A percentile compares a stretch with the other conserved stretches of the same genome.
phyloP scores from a whole-genome alignment of 2,888 invertebrate species.

The Acanthacorydalis orientalis region DNA sequence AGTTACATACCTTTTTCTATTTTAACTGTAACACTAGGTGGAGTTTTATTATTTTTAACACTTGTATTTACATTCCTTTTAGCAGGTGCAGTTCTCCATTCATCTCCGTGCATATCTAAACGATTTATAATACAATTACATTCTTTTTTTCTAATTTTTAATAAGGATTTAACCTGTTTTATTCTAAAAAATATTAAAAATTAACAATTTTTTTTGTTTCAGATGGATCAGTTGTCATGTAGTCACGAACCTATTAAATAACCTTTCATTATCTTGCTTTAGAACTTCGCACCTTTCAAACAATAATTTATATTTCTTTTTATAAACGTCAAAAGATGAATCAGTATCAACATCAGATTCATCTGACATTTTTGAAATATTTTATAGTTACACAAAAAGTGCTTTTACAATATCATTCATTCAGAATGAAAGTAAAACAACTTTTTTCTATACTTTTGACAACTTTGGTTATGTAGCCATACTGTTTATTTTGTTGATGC shows the following conservation, averaged over 20 bases:
- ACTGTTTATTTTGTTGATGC: too few species aligned
- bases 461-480: background rate
- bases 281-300: conserved; percentile 57
- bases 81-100: conserved; percentile 40
- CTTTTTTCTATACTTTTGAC: background rate
- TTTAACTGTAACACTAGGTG: conserved; percentile 15
- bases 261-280: conserved; percentile 60
- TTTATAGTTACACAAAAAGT: background rate
- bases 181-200: conserved; percentile 29
- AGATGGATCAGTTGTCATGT: background rate
- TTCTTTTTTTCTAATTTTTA: conserved; percentile 48
- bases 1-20: conserved; percentile 15
- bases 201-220: background rate
- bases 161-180: conserved; percentile 52
- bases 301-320: conserved; percentile 54
- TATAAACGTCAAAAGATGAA: conserved; percentile 45
- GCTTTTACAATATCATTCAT: background rate
- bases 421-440: background rate
- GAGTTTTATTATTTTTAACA: conserved; percentile 9
- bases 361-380: conserved; percentile 29
- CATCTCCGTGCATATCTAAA: conserved; percentile 51
- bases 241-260: conserved; percentile 39
- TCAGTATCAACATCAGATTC: conserved; percentile 40
- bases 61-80: conserved; percentile 33
- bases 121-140: conserved; percentile 49